Evolutionary conservation across 2,797 vertebrate species (phyloP).

Genomic region (Taeniopygia guttata): DNA sequence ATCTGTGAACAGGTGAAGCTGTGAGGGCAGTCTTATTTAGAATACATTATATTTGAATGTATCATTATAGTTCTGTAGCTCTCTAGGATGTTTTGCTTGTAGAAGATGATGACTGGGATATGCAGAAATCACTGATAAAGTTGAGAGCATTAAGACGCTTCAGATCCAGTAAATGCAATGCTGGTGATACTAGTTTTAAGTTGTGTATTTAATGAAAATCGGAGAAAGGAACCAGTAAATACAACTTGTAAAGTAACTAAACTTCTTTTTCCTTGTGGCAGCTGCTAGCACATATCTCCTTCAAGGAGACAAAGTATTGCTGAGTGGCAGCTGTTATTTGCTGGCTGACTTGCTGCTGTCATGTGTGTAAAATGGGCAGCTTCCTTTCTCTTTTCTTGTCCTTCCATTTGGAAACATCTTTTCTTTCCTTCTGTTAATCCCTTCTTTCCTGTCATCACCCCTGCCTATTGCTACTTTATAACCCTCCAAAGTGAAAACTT

Average conservation of each 20-base stretch:
- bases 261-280: neutral
- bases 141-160: neutral
- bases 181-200: neutral
- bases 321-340: slow-evolving; percentile 33
- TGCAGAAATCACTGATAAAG: neutral
- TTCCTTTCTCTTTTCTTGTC: slow-evolving; percentile 1
- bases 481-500: neutral
- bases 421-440: slow-evolving; percentile 33
- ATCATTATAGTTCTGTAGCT: neutral
- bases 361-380: neutral
- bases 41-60: neutral
- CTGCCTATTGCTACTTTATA: slow-evolving; percentile 1
- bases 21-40: neutral
- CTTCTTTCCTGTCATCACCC: neutral
- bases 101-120: neutral
- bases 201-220: neutral
- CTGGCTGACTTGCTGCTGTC: slow-evolving; percentile 29
- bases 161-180: neutral
- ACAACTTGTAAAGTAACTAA: neutral
- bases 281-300: neutral
- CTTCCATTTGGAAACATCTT: slow-evolving; percentile 11
- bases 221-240: slow-evolving; percentile 1
- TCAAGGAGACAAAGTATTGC: slow-evolving; percentile 7
- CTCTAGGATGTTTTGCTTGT: neutral
- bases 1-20: neutral